Conservation (phyloP, 2,113 vertebrate species). For the Aegithalos caudatus region DNA sequence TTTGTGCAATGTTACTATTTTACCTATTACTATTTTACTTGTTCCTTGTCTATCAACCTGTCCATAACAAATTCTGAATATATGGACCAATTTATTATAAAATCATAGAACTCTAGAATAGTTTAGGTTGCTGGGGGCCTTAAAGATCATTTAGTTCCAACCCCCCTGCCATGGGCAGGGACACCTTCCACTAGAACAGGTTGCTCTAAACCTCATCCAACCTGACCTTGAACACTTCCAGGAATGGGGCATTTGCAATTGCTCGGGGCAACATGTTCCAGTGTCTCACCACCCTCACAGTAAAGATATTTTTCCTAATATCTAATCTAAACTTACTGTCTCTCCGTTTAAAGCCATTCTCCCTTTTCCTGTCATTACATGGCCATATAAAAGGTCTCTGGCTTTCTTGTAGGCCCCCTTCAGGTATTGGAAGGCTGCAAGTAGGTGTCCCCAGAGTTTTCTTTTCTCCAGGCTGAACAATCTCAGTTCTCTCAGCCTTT, state of each 20-base stretch:
- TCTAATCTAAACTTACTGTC: background rate
- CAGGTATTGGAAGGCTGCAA: background rate
- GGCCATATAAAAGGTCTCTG: background rate
- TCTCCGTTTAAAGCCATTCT: background rate
- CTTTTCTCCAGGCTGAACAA: background rate
- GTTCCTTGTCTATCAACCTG: background rate
- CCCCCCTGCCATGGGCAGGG: background rate
- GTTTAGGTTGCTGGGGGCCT: background rate
- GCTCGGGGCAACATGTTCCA: background rate
- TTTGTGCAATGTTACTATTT: background rate
- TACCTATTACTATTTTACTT: background rate
- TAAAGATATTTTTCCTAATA: background rate
- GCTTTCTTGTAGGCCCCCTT: background rate
- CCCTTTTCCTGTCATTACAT: background rate
- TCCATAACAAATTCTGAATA: background rate
- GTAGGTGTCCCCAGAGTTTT: background rate
- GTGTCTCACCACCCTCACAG: background rate
- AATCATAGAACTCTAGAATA: background rate
- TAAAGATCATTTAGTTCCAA: background rate
- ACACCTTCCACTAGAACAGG: background rate
- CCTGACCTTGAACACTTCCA: background rate
- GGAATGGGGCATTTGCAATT: background rate
- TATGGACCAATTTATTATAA: background rate
- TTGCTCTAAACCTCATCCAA: background rate
- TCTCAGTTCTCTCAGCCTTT: background rate